phyloP scores from a whole-genome alignment of 2,888 invertebrate genomes.

The Chloroclysta siterata region DNA sequence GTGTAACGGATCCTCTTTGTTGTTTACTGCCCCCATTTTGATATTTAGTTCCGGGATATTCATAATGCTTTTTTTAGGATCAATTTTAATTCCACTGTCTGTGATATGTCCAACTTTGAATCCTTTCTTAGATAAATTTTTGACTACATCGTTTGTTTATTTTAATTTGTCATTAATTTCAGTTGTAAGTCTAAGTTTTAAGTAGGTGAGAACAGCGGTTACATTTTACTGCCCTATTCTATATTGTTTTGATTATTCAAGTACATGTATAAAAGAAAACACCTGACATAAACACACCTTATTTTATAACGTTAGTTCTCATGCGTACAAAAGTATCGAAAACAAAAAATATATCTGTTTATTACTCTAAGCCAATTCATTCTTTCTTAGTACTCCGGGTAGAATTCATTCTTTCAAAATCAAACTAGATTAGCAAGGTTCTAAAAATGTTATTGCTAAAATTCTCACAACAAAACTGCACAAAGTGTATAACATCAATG shows the following conservation, averaged over 20 bases:
- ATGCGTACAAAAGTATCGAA: background rate
- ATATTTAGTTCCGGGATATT: constrained; percentile 38
- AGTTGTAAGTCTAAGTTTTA: background rate
- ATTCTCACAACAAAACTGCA: constrained; percentile 53
- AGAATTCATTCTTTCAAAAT: constrained; percentile 29
- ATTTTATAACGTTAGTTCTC: constrained; percentile 14
- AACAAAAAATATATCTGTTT: constrained; percentile 2
- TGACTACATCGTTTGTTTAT: background rate
- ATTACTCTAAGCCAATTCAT: constrained; percentile 13
- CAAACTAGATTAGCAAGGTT: constrained; percentile 47
- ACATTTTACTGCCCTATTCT: background rate
- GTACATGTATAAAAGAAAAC: background rate
- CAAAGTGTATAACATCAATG: constrained; percentile 23
- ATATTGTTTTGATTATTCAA: background rate
- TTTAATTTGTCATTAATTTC: too few species aligned
- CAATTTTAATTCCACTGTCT: constrained; percentile 23
- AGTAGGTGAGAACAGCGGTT: background rate
- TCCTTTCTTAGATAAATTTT: background rate
- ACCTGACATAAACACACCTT: background rate
- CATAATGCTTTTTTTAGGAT: constrained; percentile 12
- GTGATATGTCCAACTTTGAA: constrained; percentile 1
- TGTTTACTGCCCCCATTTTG: constrained; percentile 54
- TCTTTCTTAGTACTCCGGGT: constrained; percentile 13
- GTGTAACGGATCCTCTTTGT: constrained; percentile 68
- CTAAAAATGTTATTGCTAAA: constrained; percentile 52